These are phyloP conservation scores for Chouioia cunea DNA, from an alignment of 2,888 invertebrate species.

Conservation along the genomic window DNA sequence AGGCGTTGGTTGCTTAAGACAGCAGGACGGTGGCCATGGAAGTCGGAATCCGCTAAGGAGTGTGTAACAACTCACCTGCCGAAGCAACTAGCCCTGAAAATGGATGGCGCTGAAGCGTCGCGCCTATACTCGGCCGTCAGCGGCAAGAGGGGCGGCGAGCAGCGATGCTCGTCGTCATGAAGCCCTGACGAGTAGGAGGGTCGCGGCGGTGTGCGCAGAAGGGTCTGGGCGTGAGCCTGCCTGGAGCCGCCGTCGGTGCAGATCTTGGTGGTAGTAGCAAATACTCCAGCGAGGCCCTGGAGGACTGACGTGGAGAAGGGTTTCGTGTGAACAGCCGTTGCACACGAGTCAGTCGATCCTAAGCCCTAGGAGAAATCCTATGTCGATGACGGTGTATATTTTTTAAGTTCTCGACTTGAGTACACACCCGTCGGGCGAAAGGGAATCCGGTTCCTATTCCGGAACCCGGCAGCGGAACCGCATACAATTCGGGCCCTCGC, in stretches of 20 bases:
- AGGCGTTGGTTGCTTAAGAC: slow-evolving; percentile 72
- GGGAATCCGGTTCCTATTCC: slow-evolving; percentile 74
- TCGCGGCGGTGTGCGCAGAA: slow-evolving; percentile 67
- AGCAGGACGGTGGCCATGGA: slow-evolving; percentile 83
- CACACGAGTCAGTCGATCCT: slow-evolving; percentile 73
- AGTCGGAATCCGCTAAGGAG: slow-evolving; percentile 74
- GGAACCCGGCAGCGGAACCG: slow-evolving; percentile 73
- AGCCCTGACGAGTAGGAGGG: slow-evolving; percentile 53
- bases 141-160: slow-evolving; percentile 7
- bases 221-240: slow-evolving; percentile 67
- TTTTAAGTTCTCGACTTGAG: slow-evolving; percentile 13
- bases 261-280: slow-evolving; percentile 75
- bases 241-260: slow-evolving; percentile 62
- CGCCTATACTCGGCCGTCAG: no score
- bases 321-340: slow-evolving; percentile 75
- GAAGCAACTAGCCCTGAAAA: slow-evolving; percentile 37
- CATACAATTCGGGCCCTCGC: slow-evolving; percentile 69
- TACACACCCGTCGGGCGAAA: slow-evolving; percentile 70
- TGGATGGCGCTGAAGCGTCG: slow-evolving; percentile 45
- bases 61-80: slow-evolving; percentile 67
- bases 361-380: slow-evolving; percentile 72
- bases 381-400: slow-evolving; percentile 65
- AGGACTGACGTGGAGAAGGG: slow-evolving; percentile 73
- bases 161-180: slow-evolving; percentile 47
- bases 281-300: slow-evolving; percentile 73